These are phyloP conservation scores for Cyrtodaria siliqua DNA, from an alignment of 2,888 invertebrate species.

Conservation along the genomic window DNA sequence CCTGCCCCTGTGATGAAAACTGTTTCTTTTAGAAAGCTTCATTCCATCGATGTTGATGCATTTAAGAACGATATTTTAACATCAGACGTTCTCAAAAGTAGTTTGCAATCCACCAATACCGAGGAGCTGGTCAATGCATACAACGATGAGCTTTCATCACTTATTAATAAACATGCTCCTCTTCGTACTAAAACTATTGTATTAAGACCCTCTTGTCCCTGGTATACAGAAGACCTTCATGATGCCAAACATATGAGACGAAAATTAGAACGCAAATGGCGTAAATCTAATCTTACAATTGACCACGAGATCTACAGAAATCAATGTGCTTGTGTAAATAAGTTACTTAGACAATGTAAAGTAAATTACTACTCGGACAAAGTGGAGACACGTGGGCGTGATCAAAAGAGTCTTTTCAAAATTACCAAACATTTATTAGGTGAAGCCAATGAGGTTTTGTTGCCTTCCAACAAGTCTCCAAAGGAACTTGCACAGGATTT, in stretches of 20 bases:
- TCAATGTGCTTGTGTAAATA: conserved; percentile 45
- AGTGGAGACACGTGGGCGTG: conserved; percentile 37
- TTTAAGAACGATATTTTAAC: conserved; percentile 19
- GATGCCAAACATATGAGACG: conserved; percentile 46
- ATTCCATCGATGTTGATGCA: conserved; percentile 31
- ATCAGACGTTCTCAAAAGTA: conserved; percentile 4
- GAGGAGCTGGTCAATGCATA: conserved; percentile 19
- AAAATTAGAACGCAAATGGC: conserved; percentile 54
- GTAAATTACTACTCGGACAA: conserved; percentile 44
- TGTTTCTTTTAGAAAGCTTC: conserved; percentile 30
- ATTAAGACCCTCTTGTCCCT: conserved; percentile 35
- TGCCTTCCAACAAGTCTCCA: conserved; percentile 18
- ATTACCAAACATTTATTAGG: conserved; percentile 46
- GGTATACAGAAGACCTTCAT: conserved; percentile 53
- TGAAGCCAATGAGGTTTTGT: conserved; percentile 25
- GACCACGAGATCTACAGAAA: conserved; percentile 48
- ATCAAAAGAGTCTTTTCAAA: conserved; percentile 33
- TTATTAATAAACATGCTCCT: conserved; percentile 44
- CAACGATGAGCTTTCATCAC: conserved; percentile 1
- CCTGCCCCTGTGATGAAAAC: conserved; percentile 40
- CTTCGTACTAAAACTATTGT: conserved; percentile 41
- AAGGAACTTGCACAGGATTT: conserved; percentile 37
- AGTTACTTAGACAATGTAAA: conserved; percentile 23
- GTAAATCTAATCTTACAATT: conserved; percentile 30
- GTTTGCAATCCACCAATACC: conserved; percentile 6